These are phyloP conservation scores for Fopius arisanus DNA, from an alignment of 1,140 invertebrate species.

Conservation along the genomic window DNA sequence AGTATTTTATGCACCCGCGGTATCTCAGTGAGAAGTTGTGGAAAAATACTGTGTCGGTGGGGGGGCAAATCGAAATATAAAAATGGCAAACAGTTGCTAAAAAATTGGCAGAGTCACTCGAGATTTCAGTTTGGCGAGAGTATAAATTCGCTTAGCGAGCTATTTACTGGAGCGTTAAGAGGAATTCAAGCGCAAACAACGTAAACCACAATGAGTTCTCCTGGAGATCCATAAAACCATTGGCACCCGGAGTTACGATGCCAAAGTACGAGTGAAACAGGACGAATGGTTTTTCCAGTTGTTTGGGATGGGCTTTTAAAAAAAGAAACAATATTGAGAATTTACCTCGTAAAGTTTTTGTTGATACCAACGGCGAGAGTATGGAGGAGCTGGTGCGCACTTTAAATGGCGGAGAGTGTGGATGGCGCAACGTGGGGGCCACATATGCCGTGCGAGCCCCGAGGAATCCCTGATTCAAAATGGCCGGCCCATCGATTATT, in stretches of 20 bases:
- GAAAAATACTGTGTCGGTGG: no score
- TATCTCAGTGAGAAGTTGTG: no score
- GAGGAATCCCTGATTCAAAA: constrained; percentile 9
- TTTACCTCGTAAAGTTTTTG: neutral
- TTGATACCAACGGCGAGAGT: neutral
- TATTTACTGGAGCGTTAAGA: constrained; percentile 17
- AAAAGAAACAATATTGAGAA: neutral
- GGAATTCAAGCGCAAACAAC: constrained; percentile 26
- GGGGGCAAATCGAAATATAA: neutral
- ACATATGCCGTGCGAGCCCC: neutral
- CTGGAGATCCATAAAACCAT: neutral
- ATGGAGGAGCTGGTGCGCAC: neutral
- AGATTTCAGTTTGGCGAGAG: neutral
- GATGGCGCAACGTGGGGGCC: neutral
- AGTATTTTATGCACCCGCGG: no score
- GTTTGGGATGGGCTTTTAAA: neutral
- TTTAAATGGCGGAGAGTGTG: neutral
- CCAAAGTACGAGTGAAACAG: neutral
- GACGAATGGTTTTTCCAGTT: neutral
- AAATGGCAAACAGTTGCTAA: neutral
- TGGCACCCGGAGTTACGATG: constrained; percentile 1
- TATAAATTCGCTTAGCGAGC: neutral
- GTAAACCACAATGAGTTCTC: constrained; percentile 22
- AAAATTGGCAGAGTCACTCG: neutral
- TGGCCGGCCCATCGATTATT: constrained; percentile 10